Percentiles rank a stretch among this genome's conserved stretches.
Evolutionary conservation across 1,140 invertebrate species (phyloP).

Genomic region (Xylocopa sonorina): DNA sequence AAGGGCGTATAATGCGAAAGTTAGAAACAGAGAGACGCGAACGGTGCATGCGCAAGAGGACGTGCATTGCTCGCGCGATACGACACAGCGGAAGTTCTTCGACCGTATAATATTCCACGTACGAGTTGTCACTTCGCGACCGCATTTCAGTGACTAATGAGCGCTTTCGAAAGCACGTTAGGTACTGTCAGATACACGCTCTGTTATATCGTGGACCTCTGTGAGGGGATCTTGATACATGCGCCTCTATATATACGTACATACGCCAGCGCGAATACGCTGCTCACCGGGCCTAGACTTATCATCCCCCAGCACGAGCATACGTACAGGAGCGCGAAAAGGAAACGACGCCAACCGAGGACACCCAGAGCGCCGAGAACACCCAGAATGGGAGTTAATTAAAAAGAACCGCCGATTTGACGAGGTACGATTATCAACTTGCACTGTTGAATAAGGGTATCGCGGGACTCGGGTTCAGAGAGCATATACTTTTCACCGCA

Average conservation of each 20-base stretch:
- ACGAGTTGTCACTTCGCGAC: slow-evolving; percentile 78
- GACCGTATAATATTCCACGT: slow-evolving; percentile 73
- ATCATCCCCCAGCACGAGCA: slow-evolving; percentile 5
- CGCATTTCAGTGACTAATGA: slow-evolving; percentile 79
- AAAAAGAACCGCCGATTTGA: background rate
- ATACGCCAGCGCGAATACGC: background rate
- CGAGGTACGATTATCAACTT: background rate
- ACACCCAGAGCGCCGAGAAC: too few species aligned
- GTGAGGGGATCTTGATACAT: slow-evolving; percentile 52
- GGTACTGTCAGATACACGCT: slow-evolving; percentile 69
- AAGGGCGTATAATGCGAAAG: slow-evolving; percentile 79
- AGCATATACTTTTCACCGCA: too few species aligned
- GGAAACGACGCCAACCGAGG: background rate
- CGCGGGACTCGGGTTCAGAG: too few species aligned
- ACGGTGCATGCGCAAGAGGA: slow-evolving; percentile 38
- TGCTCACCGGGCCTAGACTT: slow-evolving; percentile 11
- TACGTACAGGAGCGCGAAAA: background rate
- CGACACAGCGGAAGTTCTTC: slow-evolving; percentile 76
- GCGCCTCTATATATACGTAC: slow-evolving; percentile 39
- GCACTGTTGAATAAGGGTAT: too few species aligned
- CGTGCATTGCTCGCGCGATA: slow-evolving; percentile 70
- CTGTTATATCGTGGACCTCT: slow-evolving; percentile 51
- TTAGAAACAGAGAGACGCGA: slow-evolving; percentile 69
- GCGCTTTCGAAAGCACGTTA: slow-evolving; percentile 76
- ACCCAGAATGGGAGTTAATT: background rate